Conservation (phyloP, 2,888 invertebrate genomes). For the Euspilapteryx auroguttella region DNA sequence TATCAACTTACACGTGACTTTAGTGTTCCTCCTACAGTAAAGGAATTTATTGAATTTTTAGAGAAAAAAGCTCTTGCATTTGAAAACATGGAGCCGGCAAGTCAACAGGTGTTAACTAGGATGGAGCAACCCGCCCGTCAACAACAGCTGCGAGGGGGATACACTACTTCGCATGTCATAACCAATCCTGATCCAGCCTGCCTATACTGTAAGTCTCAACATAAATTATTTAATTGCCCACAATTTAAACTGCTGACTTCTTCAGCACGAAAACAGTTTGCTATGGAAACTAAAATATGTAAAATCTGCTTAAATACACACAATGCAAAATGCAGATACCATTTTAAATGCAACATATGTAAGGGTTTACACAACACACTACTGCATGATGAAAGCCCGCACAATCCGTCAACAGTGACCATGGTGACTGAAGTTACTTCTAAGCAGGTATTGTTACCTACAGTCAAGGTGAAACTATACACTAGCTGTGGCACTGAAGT, state of each 20-base stretch:
- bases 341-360: conserved; percentile 7
- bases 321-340: conserved; percentile 5
- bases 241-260: conserved; percentile 4
- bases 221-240: conserved; percentile 6
- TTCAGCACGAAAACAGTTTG: conserved; percentile 3
- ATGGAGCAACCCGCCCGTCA: neutral
- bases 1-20: no score
- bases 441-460: conserved; percentile 3
- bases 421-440: conserved; percentile 4
- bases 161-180: no score
- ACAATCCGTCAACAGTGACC: conserved; percentile 1
- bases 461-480: neutral
- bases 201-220: conserved; percentile 5
- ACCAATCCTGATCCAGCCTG: no score
- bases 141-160: no score
- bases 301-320: conserved; percentile 5
- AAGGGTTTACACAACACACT: no score
- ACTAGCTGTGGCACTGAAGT: no score
- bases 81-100: conserved; percentile 3
- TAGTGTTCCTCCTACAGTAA: neutral
- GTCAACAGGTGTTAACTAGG: no score
- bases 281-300: conserved; percentile 4
- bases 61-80: conserved; percentile 5
- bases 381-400: conserved; percentile 3
- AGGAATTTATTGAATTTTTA: conserved; percentile 3